phyloP scores from a whole-genome alignment of 30 jellyfish, hydroid and myxozoan genomes.

The Aurelia sp. region DNA sequence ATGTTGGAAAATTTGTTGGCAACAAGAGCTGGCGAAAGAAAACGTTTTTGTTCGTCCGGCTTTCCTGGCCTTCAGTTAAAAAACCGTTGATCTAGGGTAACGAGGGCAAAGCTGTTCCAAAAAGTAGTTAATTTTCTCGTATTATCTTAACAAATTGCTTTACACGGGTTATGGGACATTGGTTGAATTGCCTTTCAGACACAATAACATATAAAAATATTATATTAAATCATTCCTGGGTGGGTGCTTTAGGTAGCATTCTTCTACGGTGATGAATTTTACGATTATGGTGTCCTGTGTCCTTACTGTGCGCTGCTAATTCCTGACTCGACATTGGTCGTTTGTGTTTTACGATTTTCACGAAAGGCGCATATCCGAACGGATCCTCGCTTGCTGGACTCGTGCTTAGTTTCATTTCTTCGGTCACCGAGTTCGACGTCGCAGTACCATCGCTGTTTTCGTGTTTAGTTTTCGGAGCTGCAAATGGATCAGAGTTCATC shows the following conservation, averaged over 20 bases:
- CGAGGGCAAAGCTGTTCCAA: too few relatives aligned
- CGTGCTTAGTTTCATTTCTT: constrained; percentile 21
- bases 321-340: constrained; percentile 66
- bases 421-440: background rate
- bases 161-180: too few relatives aligned
- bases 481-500: constrained; percentile 23
- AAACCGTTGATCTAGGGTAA: too few relatives aligned
- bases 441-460: background rate
- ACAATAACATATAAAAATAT: background rate
- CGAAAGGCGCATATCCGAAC: constrained; percentile 88
- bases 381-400: constrained; percentile 76
- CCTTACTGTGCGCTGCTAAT: constrained; percentile 32
- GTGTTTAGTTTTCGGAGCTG: constrained; percentile 1
- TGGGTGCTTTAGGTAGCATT: constrained; percentile 60
- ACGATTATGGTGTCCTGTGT: constrained; percentile 16
- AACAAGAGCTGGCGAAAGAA: too few relatives aligned
- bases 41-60: too few relatives aligned
- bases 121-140: too few relatives aligned
- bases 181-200: background rate
- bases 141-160: too few relatives aligned
- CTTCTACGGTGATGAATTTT: constrained; percentile 50
- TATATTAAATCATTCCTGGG: constrained; percentile 16
- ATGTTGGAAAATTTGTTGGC: too few relatives aligned
- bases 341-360: constrained; percentile 49
- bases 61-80: too few relatives aligned